Evolutionary conservation across 2,888 invertebrate genomes (phyloP).

Genomic region (Amiota minor): DNA sequence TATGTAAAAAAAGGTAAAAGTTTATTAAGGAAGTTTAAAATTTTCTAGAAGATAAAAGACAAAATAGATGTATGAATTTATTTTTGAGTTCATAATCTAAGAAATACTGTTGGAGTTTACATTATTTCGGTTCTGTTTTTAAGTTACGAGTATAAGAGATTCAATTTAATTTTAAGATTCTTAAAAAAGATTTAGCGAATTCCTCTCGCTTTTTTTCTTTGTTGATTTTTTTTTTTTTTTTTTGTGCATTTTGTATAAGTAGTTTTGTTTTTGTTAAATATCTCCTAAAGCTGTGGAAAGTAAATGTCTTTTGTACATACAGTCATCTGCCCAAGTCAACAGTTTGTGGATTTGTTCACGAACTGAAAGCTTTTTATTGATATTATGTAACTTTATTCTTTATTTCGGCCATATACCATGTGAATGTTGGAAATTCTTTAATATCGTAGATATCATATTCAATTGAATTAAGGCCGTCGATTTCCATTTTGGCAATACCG

Average conservation of each 20-base stretch:
- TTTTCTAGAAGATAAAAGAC: too few species aligned
- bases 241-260: not conserved
- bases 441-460: constrained; percentile 83
- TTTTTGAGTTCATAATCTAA: too few species aligned
- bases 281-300: constrained; percentile 43
- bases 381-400: constrained; percentile 69
- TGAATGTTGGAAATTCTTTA: constrained; percentile 83
- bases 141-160: not conserved
- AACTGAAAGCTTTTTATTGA: constrained; percentile 63
- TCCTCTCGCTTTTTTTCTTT: too few species aligned
- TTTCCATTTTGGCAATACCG: constrained; percentile 86
- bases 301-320: constrained; percentile 64
- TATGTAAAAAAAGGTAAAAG: too few species aligned
- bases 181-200: too few species aligned
- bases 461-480: constrained; percentile 90
- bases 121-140: not conserved
- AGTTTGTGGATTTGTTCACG: not conserved
- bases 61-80: too few species aligned
- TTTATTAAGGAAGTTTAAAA: too few species aligned
- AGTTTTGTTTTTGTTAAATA: not conserved
- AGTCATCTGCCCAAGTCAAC: constrained; percentile 14
- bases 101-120: too few species aligned
- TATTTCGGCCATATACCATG: constrained; percentile 86
- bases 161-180: not conserved
- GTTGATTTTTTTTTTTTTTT: too few species aligned